These are phyloP conservation scores for Rhagonycha lutea DNA, from an alignment of 2,888 invertebrate species.

Conservation along the genomic window DNA sequence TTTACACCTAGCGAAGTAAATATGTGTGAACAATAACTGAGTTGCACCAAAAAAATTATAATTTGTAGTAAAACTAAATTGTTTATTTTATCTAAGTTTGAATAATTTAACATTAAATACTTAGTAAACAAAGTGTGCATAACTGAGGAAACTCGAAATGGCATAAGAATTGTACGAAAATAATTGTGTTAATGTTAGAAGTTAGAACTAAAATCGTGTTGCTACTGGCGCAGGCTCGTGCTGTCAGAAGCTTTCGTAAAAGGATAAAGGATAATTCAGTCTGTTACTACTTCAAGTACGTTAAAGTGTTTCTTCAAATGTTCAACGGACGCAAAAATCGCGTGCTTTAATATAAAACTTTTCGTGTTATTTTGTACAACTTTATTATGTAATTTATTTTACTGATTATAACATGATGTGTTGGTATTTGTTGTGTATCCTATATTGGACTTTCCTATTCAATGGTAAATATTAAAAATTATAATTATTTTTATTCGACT, in stretches of 20 bases:
- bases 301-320: not conserved
- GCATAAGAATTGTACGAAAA: conserved; percentile 14
- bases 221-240: conserved; percentile 16
- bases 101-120: not conserved
- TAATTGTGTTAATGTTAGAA: conserved; percentile 22
- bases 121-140: not conserved
- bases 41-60: not conserved
- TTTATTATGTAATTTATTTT: not conserved
- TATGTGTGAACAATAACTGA: not conserved
- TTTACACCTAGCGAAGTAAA: not conserved
- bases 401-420: not conserved
- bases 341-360: not conserved
- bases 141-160: not conserved
- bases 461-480: not conserved
- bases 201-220: conserved; percentile 7
- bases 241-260: conserved; percentile 5
- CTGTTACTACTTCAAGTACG: conserved; percentile 8
- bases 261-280: conserved; percentile 26
- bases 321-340: not conserved
- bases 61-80: not conserved
- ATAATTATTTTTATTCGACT: not conserved
- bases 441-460: not conserved
- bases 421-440: not conserved
- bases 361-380: not conserved
- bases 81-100: not conserved